Conservation (phyloP, 2,797 vertebrate species). For the Chromis chromis region DNA sequence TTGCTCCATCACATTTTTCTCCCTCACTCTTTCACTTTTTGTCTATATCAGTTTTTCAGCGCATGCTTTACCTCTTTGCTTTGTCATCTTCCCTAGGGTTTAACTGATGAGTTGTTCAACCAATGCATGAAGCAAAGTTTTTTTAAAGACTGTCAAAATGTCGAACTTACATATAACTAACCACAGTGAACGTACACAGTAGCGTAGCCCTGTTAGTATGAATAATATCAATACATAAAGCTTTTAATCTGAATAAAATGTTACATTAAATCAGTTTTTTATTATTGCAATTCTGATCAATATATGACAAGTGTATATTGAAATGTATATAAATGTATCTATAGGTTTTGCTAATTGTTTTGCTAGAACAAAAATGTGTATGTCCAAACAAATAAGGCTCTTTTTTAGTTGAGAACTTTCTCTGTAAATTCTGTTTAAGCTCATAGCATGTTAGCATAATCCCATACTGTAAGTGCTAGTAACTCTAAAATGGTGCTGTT, state of each 20-base stretch:
- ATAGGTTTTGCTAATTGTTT: background rate
- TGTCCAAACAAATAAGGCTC: background rate
- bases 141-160: too few relatives aligned
- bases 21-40: background rate
- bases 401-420: too few relatives aligned
- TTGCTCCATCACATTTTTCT: background rate
- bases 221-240: too few relatives aligned
- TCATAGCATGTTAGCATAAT: background rate
- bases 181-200: conserved; percentile 1
- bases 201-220: too few relatives aligned
- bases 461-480: background rate
- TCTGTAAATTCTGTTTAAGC: background rate
- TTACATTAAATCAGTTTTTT: background rate
- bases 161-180: background rate
- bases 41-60: background rate
- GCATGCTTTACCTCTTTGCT: conserved; percentile 42
- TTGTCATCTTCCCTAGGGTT: conserved; percentile 25
- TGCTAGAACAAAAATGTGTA: background rate
- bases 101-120: conserved; percentile 16
- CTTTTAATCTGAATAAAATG: background rate
- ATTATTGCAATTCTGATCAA: background rate
- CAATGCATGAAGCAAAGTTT: background rate
- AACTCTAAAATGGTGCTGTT: background rate
- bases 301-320: background rate
- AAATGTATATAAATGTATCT: background rate